Base-by-base conservation (phyloP, 2,888 invertebrate genomes). In the Trachelus stipa region DNA sequence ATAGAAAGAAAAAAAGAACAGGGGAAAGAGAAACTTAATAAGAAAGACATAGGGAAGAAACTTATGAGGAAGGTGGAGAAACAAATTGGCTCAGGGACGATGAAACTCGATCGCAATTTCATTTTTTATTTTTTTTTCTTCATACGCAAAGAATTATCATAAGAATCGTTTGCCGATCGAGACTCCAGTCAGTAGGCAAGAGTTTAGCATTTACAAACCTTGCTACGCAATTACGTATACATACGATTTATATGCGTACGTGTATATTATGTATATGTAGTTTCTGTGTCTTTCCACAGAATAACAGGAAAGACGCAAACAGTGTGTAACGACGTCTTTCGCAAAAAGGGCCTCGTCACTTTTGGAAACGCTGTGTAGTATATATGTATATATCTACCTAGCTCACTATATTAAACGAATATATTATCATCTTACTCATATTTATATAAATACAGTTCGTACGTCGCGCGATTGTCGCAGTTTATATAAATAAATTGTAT, bases 351-450 rank as follows among this genome's bases (percentile, higher is more conserved):
- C 31, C 31, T 15, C 71, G 71, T 71, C 33, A 31, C 71, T 34
- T 34, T 56, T 56, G 56, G 56, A 56, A 23, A 56, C 56, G 56
- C 56, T 56, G 56, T 56, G 56, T 56, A 56, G 56, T 23, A 56
- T 56, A 56, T 56, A 56, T 3, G 56, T 71, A 71, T 23, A 34
- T 71, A 31, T 34, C 71, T 71, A 31, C 71, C 6, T 71, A 31
- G 71, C 71, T 31, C 71, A 34, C 71, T 33, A 71, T 23, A 12
- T 31, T 31, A 33, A 31, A 71, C 81, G 82, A 84, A 85, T 86
- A 86, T 85, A 85, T 85, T 85, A 85, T 83, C 83, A 85, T 86
- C 84, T 87, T 84, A 83, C 77, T 82, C 79, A 77, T 83, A 84
- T 87, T 31, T 68, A 73, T 75, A 77, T 76, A 79, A 73, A 77